phyloP scores from a whole-genome alignment of 1,140 invertebrate species.

The Myzus persicae region DNA sequence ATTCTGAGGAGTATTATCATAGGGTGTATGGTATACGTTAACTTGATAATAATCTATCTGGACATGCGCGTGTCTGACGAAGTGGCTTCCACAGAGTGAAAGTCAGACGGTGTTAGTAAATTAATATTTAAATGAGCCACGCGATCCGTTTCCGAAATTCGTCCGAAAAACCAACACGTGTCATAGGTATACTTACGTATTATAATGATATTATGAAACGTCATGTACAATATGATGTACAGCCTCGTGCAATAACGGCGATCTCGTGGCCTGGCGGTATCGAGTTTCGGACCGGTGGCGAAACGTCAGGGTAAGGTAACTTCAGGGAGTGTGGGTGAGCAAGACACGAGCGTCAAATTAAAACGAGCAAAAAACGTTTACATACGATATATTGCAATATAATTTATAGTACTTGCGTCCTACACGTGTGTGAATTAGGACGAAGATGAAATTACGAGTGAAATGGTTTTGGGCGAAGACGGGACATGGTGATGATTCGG shows the following conservation, averaged over 20 bases:
- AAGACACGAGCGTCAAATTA: too few relatives aligned
- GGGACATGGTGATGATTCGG: too few relatives aligned
- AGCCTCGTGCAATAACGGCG: neutral
- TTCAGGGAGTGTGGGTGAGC: too few relatives aligned
- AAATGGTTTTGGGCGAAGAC: too few relatives aligned
- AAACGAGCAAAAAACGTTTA: too few relatives aligned
- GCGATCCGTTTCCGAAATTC: neutral
- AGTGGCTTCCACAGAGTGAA: neutral
- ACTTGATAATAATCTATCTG: neutral
- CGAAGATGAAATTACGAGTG: too few relatives aligned
- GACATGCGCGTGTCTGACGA: neutral
- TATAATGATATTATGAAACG: neutral
- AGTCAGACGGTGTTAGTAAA: neutral
- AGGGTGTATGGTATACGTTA: neutral
- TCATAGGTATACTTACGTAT: neutral
- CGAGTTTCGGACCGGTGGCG: neutral
- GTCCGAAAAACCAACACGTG: neutral
- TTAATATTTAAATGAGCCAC: constrained; percentile 6
- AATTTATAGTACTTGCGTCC: too few relatives aligned
- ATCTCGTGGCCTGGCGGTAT: neutral
- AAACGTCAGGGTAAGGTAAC: too few relatives aligned
- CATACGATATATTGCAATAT: too few relatives aligned
- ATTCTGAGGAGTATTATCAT: neutral
- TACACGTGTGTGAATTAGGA: too few relatives aligned
- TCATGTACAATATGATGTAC: neutral